Percentiles rank a stretch among this genome's conserved stretches.
Evolutionary conservation across 1,140 invertebrate genomes (phyloP).

Genomic region (Conus ventricosus): DNA sequence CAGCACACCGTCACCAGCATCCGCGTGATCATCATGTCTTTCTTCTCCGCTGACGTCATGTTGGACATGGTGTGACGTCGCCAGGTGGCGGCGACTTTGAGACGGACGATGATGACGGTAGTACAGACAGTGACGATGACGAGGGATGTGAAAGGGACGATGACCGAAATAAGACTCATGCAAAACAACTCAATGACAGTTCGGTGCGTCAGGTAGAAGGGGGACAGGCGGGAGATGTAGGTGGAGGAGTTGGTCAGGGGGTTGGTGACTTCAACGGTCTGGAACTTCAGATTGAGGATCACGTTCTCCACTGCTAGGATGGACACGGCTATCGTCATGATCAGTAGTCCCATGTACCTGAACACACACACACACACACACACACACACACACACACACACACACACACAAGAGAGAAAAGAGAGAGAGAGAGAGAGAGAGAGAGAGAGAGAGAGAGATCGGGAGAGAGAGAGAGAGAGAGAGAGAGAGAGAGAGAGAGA

Average conservation of each 20-base stretch:
- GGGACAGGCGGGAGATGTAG: conserved; percentile 7
- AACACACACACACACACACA: neutral
- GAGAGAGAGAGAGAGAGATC: too few relatives aligned
- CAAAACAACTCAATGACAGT: neutral
- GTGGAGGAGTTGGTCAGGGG: neutral
- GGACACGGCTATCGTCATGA: neutral
- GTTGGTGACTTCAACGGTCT: neutral
- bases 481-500: too few relatives aligned
- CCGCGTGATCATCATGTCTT: neutral
- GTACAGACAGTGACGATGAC: conserved; percentile 24
- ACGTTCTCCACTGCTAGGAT: neutral
- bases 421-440: too few relatives aligned
- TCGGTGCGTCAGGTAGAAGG: conserved; percentile 2
- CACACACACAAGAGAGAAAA: too few relatives aligned
- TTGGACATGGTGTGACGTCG: neutral
- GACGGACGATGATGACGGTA: conserved; percentile 1
- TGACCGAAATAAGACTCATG: neutral
- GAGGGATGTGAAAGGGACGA: neutral
- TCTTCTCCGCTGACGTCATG: conserved; percentile 7
- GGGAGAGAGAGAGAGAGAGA: too few relatives aligned
- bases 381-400: too few relatives aligned
- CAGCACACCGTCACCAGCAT: conserved; percentile 24
- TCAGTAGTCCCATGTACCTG: neutral
- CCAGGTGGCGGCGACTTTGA: neutral
- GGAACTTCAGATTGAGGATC: neutral